Conservation (phyloP, 2,888 invertebrate genomes). For the Erpobdella octoculata region DNA sequence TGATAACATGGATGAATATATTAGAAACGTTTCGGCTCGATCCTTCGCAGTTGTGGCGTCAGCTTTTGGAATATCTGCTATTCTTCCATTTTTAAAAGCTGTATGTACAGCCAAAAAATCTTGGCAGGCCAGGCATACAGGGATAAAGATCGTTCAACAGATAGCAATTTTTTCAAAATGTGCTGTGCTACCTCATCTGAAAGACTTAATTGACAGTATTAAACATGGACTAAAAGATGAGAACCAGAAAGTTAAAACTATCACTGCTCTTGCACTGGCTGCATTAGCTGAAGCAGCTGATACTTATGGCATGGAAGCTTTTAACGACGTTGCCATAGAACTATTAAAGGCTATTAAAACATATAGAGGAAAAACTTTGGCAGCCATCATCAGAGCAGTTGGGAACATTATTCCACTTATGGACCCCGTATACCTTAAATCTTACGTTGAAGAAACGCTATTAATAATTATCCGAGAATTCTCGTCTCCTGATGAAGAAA, state of each 20-base stretch:
- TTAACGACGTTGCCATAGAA: constrained; percentile 96
- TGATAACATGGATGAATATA: constrained; percentile 98
- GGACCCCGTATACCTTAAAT: constrained; percentile 99
- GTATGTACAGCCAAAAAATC: constrained; percentile 98
- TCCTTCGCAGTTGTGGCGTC: constrained; percentile 99
- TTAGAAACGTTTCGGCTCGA: constrained; percentile 94
- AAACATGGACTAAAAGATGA: constrained; percentile 94
- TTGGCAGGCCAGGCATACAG: constrained; percentile 88
- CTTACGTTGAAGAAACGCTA: constrained; percentile 98
- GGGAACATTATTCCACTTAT: constrained; percentile 96
- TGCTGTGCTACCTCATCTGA: constrained; percentile 93
- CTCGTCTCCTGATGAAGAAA: constrained; percentile 98
- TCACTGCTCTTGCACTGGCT: constrained; percentile 93
- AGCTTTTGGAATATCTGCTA: constrained; percentile 90
- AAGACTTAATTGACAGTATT: constrained; percentile 95
- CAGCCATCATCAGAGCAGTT: constrained; percentile 62
- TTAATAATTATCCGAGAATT: constrained; percentile 96
- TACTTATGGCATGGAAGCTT: constrained; percentile 98
- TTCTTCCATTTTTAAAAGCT: constrained; percentile 89
- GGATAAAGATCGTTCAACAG: constrained; percentile 93
- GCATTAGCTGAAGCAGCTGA: constrained; percentile 99
- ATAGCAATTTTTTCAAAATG: constrained; percentile 99
- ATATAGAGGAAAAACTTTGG: constrained; percentile 59
- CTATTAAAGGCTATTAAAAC: constrained; percentile 96
- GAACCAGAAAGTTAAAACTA: constrained; percentile 96